Evolutionary conservation across 2,113 vertebrate genomes (phyloP), one percentile per base, ranked within the genome.

Genomic region (Uropsilus gracilis): DNA sequence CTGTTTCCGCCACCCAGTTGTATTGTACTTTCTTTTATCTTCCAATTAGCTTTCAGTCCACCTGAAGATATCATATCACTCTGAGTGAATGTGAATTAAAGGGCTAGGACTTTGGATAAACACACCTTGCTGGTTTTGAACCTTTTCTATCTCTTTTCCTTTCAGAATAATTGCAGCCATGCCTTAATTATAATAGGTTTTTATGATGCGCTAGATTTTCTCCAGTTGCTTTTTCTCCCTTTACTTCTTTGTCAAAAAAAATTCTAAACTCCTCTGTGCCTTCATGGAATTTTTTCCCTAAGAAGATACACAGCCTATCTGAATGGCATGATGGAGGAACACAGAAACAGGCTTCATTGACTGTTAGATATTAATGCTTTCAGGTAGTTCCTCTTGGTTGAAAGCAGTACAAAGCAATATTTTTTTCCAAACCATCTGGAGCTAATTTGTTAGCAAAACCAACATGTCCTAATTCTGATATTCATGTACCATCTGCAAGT

Each of bases 141-240:
- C 11, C 4, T 72, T 55, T 50, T 34, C 84, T 84, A 72, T 32
- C 57, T 24, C 89, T 68, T 78, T 75, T 48, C 20, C 44, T 66
- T 95, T 80, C n/a, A 44, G 37, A 91, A 82, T 88, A 94, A 95
- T 92, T 82, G 55, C 69, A 84, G 34, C 68, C 90, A 11, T 50
- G 8, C 94, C 92, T 94, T 95, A 93, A 95, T 96, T 90, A 75
- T 39, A 68, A 0, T 71, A n/a, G 53, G 77, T 57, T 63, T 95
- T 92, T 76, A 88, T 50, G 72, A 66, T 57, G 69, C 53, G 72
- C 53, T 34, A 39, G 39, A 78, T 72, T 88, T 94, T 39, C 75
- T 66, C 64, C 44, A 13, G 68, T 78, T 55, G 22, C 32, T 89
- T 91, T 68, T 80, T 64, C 59, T 90, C 42, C 68, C n/a, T 61